Evolutionary conservation across 2,797 vertebrate species (phyloP).

Genomic region (Tapera naevia): DNA sequence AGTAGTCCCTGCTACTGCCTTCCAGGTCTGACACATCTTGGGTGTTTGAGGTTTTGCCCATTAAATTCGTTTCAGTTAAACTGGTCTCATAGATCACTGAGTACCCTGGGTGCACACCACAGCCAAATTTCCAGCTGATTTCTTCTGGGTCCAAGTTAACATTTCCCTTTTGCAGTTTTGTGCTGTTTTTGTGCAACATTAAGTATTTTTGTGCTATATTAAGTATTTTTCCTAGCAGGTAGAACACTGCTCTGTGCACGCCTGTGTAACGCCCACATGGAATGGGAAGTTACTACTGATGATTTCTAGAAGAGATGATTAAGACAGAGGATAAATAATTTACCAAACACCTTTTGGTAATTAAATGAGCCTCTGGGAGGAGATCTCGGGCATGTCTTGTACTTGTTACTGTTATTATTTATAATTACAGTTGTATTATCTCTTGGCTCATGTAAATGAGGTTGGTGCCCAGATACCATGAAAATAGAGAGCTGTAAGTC

Average conservation of each 20-base stretch:
- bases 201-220: background rate
- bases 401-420: slow-evolving; percentile 10
- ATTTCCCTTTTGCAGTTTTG: background rate
- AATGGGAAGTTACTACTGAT: background rate
- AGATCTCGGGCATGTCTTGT: background rate
- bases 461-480: background rate
- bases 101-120: background rate
- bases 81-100: background rate
- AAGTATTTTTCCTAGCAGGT: background rate
- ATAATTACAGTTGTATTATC: slow-evolving; percentile 20
- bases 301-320: background rate
- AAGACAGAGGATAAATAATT: background rate
- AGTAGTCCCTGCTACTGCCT: background rate
- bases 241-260: background rate
- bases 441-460: background rate
- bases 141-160: background rate
- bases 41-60: background rate
- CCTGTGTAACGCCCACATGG: background rate
- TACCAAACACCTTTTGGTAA: background rate
- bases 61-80: background rate
- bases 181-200: background rate
- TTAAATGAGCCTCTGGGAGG: slow-evolving; percentile 29
- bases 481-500: background rate
- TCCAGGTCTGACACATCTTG: background rate
- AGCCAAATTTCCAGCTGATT: background rate